phyloP scores from a whole-genome alignment of 1,140 invertebrate genomes.

The Pseudachorutes palmiensis region DNA sequence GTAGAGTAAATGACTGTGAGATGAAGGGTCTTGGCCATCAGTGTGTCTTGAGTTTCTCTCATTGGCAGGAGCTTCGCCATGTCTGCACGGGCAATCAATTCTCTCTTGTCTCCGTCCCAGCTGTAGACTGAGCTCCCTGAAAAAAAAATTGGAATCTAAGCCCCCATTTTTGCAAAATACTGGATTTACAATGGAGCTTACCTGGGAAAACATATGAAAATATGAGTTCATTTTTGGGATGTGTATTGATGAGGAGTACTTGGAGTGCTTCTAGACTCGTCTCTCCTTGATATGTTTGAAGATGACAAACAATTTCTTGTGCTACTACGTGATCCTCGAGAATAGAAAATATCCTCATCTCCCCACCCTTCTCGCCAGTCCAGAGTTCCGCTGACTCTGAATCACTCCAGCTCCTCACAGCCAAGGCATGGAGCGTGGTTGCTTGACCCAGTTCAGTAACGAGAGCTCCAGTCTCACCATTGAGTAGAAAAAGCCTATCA shows the following conservation, averaged over 20 bases:
- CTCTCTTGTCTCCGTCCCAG: slow-evolving; percentile 32
- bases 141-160: slow-evolving; percentile 10
- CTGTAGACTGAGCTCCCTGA: slow-evolving; percentile 33
- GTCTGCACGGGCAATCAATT: slow-evolving; percentile 30
- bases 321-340: slow-evolving; percentile 52
- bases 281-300: slow-evolving; percentile 39
- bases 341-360: slow-evolving; percentile 59
- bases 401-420: slow-evolving; percentile 43
- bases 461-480: not conserved
- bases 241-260: slow-evolving; percentile 46
- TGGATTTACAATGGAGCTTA: slow-evolving; percentile 23
- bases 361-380: slow-evolving; percentile 66
- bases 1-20: slow-evolving; percentile 66
- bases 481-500: not conserved
- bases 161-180: not conserved
- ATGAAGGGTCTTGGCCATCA: slow-evolving; percentile 41
- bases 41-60: not conserved
- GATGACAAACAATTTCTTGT: slow-evolving; percentile 55
- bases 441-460: slow-evolving; percentile 3
- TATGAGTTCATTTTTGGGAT: slow-evolving; percentile 45
- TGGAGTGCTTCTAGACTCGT: slow-evolving; percentile 51
- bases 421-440: slow-evolving; percentile 6
- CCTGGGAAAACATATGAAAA: slow-evolving; percentile 68
- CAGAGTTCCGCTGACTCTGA: slow-evolving; percentile 50
- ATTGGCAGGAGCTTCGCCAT: slow-evolving; percentile 31